These are phyloP conservation scores for Rhagium mordax DNA, from an alignment of 2,888 invertebrate genomes.

Conservation along the genomic window DNA sequence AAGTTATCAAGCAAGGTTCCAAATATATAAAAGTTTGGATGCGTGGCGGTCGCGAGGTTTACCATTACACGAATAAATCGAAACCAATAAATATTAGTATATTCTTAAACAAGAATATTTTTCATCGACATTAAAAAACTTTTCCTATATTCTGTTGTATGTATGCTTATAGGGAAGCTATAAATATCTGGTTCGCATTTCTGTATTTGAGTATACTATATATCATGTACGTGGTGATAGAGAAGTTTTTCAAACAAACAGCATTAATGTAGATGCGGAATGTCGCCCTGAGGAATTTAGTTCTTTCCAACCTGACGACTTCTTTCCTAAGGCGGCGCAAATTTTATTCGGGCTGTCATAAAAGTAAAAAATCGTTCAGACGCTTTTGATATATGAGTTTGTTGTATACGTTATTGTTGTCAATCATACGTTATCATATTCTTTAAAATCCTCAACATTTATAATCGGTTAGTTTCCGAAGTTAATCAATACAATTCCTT, in stretches of 20 bases:
- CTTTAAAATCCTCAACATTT: neutral
- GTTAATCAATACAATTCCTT: no score
- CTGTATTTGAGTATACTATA: conserved; percentile 38
- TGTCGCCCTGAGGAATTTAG: conserved; percentile 53
- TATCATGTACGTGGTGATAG: conserved; percentile 51
- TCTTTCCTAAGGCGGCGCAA: conserved; percentile 31
- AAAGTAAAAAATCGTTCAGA: conserved; percentile 21
- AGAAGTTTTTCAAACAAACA: conserved; percentile 55
- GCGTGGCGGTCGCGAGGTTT: neutral
- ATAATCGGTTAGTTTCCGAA: no score
- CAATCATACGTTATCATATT: neutral
- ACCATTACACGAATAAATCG: conserved; percentile 2
- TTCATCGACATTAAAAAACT: conserved; percentile 47
- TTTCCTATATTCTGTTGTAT: conserved; percentile 42
- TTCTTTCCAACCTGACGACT: conserved; percentile 24
- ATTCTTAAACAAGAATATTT: conserved; percentile 42
- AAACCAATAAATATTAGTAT: conserved; percentile 44
- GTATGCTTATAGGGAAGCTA: conserved; percentile 41
- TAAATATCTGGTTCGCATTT: conserved; percentile 44
- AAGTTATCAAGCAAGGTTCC: neutral
- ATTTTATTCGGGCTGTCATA: conserved; percentile 32
- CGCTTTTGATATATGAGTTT: neutral
- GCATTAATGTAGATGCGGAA: conserved; percentile 53
- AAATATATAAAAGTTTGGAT: neutral
- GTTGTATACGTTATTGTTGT: neutral